A percentile compares a stretch with the other conserved stretches of the same genome.
Evolutionary conservation across 1,140 invertebrate species (phyloP).

Genomic region (Hylyphantes graminicola): DNA sequence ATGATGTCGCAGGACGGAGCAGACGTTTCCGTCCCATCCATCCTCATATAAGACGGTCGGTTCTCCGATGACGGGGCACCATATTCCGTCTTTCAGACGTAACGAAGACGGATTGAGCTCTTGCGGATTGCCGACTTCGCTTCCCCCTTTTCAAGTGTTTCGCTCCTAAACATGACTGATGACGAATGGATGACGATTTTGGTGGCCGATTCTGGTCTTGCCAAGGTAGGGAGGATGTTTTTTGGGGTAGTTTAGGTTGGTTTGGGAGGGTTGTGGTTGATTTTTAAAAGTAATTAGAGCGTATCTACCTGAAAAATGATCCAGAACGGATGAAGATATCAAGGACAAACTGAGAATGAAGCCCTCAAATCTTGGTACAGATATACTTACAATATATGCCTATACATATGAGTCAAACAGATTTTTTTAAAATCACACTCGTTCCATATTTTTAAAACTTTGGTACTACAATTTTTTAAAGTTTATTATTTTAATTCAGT

Average conservation of each 20-base stretch:
- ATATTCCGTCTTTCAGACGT: constrained; percentile 29
- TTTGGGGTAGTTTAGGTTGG: background rate
- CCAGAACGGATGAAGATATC: no score
- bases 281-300: no score
- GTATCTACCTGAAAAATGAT: no score
- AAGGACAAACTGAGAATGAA: no score
- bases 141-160: constrained; percentile 41
- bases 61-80: constrained; percentile 5
- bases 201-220: constrained; percentile 19
- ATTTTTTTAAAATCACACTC: no score
- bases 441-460: no score
- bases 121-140: constrained; percentile 46
- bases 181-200: constrained; percentile 35
- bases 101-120: constrained; percentile 52
- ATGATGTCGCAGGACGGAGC: constrained; percentile 29
- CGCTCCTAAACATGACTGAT: constrained; percentile 55
- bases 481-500: no score
- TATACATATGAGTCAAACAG: no score
- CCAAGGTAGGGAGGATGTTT: background rate
- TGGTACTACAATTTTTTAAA: no score
- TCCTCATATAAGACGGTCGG: constrained; percentile 24
- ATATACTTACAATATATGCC: no score
- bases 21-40: constrained; percentile 53
- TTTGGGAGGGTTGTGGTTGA: background rate
- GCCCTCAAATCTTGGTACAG: no score